Conservation (phyloP, 2,113 vertebrate species). For the Hyperoodon ampullatus region DNA sequence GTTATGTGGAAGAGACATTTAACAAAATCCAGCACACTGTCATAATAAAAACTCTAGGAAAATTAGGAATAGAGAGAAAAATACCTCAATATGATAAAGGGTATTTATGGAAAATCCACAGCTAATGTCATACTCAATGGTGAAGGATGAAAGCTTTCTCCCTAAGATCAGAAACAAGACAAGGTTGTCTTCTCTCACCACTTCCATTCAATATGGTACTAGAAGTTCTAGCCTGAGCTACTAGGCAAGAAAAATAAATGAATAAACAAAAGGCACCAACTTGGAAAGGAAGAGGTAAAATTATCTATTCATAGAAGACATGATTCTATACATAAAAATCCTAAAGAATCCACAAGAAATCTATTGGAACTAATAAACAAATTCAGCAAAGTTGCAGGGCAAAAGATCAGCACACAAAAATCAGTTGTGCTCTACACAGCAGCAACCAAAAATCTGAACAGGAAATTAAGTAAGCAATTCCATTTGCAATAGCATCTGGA, state of each 20-base stretch:
- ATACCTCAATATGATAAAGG: neutral
- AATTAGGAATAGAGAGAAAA: neutral
- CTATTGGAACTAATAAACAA: no score
- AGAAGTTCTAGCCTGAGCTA: neutral
- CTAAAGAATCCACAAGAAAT: neutral
- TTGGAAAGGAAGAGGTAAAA: neutral
- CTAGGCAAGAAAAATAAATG: neutral
- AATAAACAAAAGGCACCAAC: neutral
- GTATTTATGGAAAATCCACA: neutral
- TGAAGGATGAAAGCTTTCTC: neutral
- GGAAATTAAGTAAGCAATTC: neutral
- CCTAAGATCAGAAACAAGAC: neutral
- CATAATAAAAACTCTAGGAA: neutral
- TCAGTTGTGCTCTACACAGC: neutral
- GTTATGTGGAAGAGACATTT: neutral
- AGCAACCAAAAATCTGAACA: neutral
- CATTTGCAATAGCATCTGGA: neutral
- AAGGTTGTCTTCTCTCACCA: no score
- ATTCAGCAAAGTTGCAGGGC: neutral
- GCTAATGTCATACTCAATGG: neutral
- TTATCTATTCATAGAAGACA: neutral
- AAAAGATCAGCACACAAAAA: neutral
- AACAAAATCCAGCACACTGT: neutral
- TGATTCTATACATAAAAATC: neutral
- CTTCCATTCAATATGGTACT: neutral